Conservation (phyloP, 2,888 invertebrate species). For the Hemistola chrysoprasaria region DNA sequence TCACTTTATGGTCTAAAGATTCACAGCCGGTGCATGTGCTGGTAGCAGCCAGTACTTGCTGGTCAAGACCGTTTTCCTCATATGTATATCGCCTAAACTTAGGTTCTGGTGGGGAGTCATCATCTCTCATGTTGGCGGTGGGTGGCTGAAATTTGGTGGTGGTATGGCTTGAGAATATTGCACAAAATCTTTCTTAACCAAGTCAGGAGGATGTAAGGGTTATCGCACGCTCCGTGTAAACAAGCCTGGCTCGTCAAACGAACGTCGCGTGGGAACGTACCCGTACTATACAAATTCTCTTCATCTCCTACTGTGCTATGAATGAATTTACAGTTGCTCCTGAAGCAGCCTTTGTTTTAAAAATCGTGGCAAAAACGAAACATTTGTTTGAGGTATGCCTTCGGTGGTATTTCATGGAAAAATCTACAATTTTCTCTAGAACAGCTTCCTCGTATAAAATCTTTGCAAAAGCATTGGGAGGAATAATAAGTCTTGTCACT, state of each 20-base stretch:
- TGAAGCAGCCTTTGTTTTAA: conserved; percentile 87
- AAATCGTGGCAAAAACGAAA: conserved; percentile 83
- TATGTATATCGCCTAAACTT: conserved; percentile 63
- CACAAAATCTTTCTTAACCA: conserved; percentile 44
- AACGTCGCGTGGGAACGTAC: conserved; percentile 80
- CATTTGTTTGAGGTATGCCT: conserved; percentile 57
- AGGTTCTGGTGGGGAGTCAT: conserved; percentile 69
- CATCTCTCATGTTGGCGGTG: conserved; percentile 57
- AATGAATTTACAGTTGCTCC: conserved; percentile 85
- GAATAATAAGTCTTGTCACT: conserved; percentile 42
- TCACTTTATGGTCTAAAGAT: conserved; percentile 64
- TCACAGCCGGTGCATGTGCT: conserved; percentile 66
- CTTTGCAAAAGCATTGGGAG: conserved; percentile 65
- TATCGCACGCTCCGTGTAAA: conserved; percentile 80
- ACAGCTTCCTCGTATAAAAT: conserved; percentile 76
- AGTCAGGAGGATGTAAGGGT: conserved; percentile 62
- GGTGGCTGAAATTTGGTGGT: conserved; percentile 48
- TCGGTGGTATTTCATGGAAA: conserved; percentile 66
- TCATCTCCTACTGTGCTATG: conserved; percentile 87
- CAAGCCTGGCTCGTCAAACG: conserved; percentile 82
- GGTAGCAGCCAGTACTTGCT: conserved; percentile 51
- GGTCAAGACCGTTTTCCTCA: conserved; percentile 59
- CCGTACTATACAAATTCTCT: conserved; percentile 84
- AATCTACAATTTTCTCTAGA: conserved; percentile 79
- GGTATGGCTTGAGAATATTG: conserved; percentile 37